Percentiles rank a stretch among this genome's conserved stretches.
phyloP scores from a whole-genome alignment of 2,888 invertebrate species.

The Zygogramma bicolorata region DNA sequence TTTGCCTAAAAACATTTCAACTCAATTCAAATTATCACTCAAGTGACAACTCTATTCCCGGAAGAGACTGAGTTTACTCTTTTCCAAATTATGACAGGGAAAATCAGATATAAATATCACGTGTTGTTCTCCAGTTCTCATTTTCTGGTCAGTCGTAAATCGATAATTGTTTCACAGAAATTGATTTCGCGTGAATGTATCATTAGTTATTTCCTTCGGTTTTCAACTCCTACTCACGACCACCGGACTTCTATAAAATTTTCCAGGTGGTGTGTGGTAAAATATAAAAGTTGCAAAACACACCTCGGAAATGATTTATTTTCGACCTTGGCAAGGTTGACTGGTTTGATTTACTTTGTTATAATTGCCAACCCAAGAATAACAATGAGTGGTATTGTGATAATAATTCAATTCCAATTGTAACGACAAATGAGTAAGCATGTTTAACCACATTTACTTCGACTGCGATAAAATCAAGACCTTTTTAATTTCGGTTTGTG shows the following conservation, averaged over 20 bases:
- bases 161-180: too few species aligned
- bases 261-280: slow-evolving; percentile 24
- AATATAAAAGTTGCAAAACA: slow-evolving; percentile 36
- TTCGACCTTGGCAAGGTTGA: slow-evolving; percentile 47
- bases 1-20: too few species aligned
- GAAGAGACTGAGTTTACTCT: too few species aligned
- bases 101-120: too few species aligned
- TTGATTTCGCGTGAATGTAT: neutral
- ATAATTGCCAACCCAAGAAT: slow-evolving; percentile 27
- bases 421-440: slow-evolving; percentile 40
- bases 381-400: slow-evolving; percentile 35
- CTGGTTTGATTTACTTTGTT: slow-evolving; percentile 28
- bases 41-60: too few species aligned
- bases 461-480: neutral
- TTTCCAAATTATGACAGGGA: too few species aligned
- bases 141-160: too few species aligned
- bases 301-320: slow-evolving; percentile 42
- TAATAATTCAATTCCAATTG: slow-evolving; percentile 30
- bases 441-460: slow-evolving; percentile 29
- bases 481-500: neutral
- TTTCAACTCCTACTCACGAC: neutral
- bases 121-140: too few species aligned
- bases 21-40: too few species aligned
- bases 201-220: neutral
- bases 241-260: slow-evolving; percentile 6